Percentiles rank a stretch among this genome's conserved stretches.
phyloP scores from a whole-genome alignment of 2,888 invertebrate genomes.

The Napeogenes inachia region DNA sequence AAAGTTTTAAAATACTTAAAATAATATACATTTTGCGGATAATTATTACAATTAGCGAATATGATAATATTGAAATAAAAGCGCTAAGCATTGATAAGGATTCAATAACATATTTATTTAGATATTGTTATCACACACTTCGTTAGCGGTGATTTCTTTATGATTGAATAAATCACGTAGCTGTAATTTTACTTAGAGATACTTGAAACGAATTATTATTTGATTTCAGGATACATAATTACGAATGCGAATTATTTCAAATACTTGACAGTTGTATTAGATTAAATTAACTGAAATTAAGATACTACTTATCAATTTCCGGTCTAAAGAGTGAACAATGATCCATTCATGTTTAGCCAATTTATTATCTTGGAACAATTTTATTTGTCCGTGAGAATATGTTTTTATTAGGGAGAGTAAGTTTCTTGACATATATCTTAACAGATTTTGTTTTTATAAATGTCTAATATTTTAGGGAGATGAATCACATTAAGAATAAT shows the following conservation, averaged over 20 bases:
- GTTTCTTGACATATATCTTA: not conserved
- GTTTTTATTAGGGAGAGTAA: too few species aligned
- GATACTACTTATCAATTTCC: too few species aligned
- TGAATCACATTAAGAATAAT: slow-evolving; percentile 68
- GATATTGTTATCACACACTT: slow-evolving; percentile 42
- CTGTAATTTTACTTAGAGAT: not conserved
- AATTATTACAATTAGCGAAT: slow-evolving; percentile 38
- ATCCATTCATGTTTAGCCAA: too few species aligned
- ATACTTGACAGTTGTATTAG: too few species aligned
- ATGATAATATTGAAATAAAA: slow-evolving; percentile 42
- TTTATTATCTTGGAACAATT: too few species aligned
- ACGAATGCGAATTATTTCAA: not conserved
- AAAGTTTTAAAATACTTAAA: slow-evolving; percentile 18
- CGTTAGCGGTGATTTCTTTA: slow-evolving; percentile 51
- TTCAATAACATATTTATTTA: slow-evolving; percentile 41
- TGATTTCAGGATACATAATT: not conserved
- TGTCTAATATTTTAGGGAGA: slow-evolving; percentile 61
- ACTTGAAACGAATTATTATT: not conserved
- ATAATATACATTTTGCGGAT: slow-evolving; percentile 44
- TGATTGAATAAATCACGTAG: slow-evolving; percentile 37
- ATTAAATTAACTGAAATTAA: too few species aligned
- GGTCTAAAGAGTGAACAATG: too few species aligned
- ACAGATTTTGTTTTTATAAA: slow-evolving; percentile 1
- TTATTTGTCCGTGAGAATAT: too few species aligned
- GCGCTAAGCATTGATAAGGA: slow-evolving; percentile 47